Conservation (phyloP, 2,888 invertebrate genomes). For the Hypomecis punctinalis region DNA sequence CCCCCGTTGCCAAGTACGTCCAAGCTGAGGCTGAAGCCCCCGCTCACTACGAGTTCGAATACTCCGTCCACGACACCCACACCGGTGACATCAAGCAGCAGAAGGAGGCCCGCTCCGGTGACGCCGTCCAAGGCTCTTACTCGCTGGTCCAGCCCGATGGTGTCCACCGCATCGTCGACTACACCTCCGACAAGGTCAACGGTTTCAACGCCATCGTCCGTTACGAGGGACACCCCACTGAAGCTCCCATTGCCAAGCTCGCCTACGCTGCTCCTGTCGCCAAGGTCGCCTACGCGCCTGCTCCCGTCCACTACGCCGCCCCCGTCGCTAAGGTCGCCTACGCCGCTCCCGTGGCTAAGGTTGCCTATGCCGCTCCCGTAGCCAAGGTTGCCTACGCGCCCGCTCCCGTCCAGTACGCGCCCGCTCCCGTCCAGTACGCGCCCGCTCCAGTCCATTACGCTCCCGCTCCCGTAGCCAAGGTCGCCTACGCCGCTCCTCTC, state of each 20-base stretch:
- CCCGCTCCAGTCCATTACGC: slow-evolving; percentile 38
- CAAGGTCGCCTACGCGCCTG: slow-evolving; percentile 52
- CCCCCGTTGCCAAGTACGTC: slow-evolving; percentile 59
- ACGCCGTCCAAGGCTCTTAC: slow-evolving; percentile 77
- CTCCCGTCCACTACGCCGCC: slow-evolving; percentile 48
- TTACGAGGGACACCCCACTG: slow-evolving; percentile 71
- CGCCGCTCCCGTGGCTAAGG: slow-evolving; percentile 53
- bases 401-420: slow-evolving; percentile 49
- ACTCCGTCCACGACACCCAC: slow-evolving; percentile 76
- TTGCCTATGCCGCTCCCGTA: slow-evolving; percentile 50
- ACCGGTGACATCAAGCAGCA: slow-evolving; percentile 79
- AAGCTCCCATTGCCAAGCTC: slow-evolving; percentile 48
- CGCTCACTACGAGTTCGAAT: slow-evolving; percentile 75
- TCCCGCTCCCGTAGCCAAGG: slow-evolving; percentile 58
- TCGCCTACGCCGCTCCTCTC: slow-evolving; percentile 52
- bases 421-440: slow-evolving; percentile 52
- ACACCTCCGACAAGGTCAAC: slow-evolving; percentile 72
- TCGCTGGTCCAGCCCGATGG: slow-evolving; percentile 81
- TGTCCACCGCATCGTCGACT: slow-evolving; percentile 75
- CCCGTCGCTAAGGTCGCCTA: slow-evolving; percentile 52
- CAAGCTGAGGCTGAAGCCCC: slow-evolving; percentile 69
- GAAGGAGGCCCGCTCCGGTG: slow-evolving; percentile 74
- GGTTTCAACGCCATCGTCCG: slow-evolving; percentile 79
- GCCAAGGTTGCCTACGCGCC: slow-evolving; percentile 41
- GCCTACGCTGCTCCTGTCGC: slow-evolving; percentile 54